These are phyloP conservation scores for Torymus tubicola DNA, from an alignment of 2,888 invertebrate species.

Conservation along the genomic window DNA sequence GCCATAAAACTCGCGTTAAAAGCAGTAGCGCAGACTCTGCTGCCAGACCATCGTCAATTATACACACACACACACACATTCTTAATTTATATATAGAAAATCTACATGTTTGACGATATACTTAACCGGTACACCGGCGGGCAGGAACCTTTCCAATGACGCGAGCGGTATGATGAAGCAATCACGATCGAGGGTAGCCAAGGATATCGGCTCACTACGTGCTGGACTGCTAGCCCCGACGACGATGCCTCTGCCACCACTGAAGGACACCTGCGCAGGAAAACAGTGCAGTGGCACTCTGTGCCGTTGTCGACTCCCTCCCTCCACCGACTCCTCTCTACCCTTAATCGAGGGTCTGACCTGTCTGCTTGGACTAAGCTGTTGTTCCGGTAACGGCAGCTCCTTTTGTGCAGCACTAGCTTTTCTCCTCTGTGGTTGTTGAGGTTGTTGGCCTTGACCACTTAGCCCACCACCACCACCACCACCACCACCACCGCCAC, in stretches of 20 bases:
- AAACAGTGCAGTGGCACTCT: conserved; percentile 25
- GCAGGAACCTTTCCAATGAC: conserved; percentile 90
- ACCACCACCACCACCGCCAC: no score
- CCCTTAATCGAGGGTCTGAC: background rate
- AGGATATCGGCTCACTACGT: conserved; percentile 84
- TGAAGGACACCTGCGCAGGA: conserved; percentile 73
- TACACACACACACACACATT: no score
- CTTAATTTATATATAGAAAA: no score
- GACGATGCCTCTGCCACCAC: conserved; percentile 72
- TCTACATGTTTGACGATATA: background rate
- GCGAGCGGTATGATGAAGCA: conserved; percentile 96
- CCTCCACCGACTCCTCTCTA: background rate
- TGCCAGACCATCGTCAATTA: background rate
- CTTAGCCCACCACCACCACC: no score
- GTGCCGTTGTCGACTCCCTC: conserved; percentile 60
- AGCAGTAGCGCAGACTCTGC: background rate
- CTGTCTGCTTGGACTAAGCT: no score
- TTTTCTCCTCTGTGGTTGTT: no score
- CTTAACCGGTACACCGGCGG: conserved; percentile 90
- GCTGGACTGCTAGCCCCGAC: conserved; percentile 73
- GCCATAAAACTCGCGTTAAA: background rate
- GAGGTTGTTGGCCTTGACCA: no score
- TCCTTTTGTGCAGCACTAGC: no score
- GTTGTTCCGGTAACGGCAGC: no score
- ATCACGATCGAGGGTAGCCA: conserved; percentile 90